Evolutionary conservation across 2,888 invertebrate genomes (phyloP).

Genomic region (Branchellion lobata): DNA sequence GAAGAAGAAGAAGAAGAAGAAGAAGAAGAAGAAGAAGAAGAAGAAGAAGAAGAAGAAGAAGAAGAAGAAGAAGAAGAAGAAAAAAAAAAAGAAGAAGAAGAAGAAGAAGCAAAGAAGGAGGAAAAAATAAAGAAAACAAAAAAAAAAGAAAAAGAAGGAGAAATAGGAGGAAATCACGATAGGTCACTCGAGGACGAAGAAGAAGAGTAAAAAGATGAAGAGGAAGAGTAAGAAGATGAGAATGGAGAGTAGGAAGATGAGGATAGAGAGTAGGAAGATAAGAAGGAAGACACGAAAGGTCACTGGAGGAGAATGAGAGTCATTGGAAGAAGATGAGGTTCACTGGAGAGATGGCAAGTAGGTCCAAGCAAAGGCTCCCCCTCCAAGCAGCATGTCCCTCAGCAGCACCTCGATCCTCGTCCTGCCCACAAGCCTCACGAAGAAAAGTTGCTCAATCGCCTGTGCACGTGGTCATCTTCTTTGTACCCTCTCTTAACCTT

Average conservation of each 20-base stretch:
- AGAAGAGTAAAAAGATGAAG: no score
- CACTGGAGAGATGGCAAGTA: slow-evolving; percentile 70
- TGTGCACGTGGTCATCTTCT: no score
- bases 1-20: slow-evolving; percentile 7
- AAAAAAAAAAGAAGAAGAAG: background rate
- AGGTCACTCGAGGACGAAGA: no score
- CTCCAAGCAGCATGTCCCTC: slow-evolving; percentile 91
- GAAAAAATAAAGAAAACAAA: no score
- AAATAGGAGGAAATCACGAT: no score
- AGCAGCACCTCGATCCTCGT: slow-evolving; percentile 96
- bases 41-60: slow-evolving; percentile 7
- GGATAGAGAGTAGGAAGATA: background rate
- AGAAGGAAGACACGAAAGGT: background rate
- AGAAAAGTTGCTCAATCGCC: slow-evolving; percentile 90
- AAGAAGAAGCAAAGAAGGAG: no score
- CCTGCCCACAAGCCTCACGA: slow-evolving; percentile 93
- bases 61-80: slow-evolving; percentile 7
- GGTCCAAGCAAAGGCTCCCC: slow-evolving; percentile 95
- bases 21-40: slow-evolving; percentile 3
- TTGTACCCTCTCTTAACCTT: no score
- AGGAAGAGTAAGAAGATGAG: no score
- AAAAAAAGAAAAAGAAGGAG: no score
- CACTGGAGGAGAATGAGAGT: no score
- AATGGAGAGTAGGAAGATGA: background rate
- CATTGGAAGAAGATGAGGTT: no score